Conservation (phyloP, 2,888 invertebrate genomes). For the Aelia acuminata region DNA sequence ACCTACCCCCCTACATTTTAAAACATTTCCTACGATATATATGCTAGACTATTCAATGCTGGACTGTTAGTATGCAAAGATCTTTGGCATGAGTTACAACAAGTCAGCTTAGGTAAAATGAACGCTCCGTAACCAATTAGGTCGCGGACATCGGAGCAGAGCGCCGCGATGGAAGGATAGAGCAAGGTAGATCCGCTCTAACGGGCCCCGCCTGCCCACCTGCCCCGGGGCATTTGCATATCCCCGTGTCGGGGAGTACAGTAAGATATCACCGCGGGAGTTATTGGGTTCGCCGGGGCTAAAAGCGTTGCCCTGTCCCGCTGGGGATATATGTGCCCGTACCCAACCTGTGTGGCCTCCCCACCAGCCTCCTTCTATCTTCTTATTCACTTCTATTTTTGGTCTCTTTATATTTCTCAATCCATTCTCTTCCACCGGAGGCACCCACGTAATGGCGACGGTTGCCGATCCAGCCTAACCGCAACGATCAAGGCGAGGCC, state of each 20-base stretch:
- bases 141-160: too few species aligned
- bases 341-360: neutral
- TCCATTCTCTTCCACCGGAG: neutral
- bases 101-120: too few species aligned
- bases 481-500: neutral
- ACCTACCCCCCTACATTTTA: too few species aligned
- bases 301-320: slow-evolving; percentile 38
- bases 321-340: neutral
- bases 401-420: slow-evolving; percentile 41
- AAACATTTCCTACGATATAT: too few species aligned
- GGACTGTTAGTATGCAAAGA: too few species aligned
- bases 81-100: too few species aligned
- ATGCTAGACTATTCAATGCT: too few species aligned
- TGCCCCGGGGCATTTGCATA: slow-evolving; percentile 7
- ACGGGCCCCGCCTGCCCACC: neutral
- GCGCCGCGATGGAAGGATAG: too few species aligned
- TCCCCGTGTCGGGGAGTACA: neutral
- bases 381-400: slow-evolving; percentile 43
- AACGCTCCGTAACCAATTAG: too few species aligned
- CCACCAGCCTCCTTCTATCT: slow-evolving; percentile 4
- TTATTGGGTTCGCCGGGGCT: slow-evolving; percentile 2
- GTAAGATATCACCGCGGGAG: neutral
- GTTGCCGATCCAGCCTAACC: neutral
- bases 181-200: too few species aligned
- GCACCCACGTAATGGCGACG: neutral